Evolutionary conservation across 2,888 invertebrate genomes (phyloP).

Genomic region (Coenonympha arcania): DNA sequence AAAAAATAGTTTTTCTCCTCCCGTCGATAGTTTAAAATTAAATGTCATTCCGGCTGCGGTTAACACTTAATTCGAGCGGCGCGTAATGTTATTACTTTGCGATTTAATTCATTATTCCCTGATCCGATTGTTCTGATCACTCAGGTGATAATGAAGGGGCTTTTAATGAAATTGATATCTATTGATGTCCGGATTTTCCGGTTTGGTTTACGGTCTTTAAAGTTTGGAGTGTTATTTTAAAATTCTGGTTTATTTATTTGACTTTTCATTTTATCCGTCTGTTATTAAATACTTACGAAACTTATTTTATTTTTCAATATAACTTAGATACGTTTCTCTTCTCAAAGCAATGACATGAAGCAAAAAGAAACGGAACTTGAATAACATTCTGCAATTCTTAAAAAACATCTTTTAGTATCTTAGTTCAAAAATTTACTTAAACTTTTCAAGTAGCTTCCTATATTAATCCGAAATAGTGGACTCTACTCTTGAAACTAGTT

Average conservation of each 20-base stretch:
- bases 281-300: no score
- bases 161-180: slow-evolving; percentile 67
- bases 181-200: slow-evolving; percentile 40
- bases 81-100: slow-evolving; percentile 65
- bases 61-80: slow-evolving; percentile 66
- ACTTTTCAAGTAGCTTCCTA: background rate
- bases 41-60: slow-evolving; percentile 69
- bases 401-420: background rate
- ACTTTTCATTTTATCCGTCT: no score
- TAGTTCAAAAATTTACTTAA: background rate
- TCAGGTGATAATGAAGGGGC: slow-evolving; percentile 55
- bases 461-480: no score
- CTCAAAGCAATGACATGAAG: background rate
- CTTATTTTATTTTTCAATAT: background rate
- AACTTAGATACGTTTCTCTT: background rate
- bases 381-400: background rate
- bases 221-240: background rate
- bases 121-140: slow-evolving; percentile 51
- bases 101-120: slow-evolving; percentile 67
- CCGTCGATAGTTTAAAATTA: slow-evolving; percentile 69
- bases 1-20: slow-evolving; percentile 65
- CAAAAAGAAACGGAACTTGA: background rate
- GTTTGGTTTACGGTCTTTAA: slow-evolving; percentile 17
- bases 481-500: background rate
- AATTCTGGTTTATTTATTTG: background rate